phyloP scores from a whole-genome alignment of 2,888 invertebrate species.

The Didymodactylos carnosus region DNA sequence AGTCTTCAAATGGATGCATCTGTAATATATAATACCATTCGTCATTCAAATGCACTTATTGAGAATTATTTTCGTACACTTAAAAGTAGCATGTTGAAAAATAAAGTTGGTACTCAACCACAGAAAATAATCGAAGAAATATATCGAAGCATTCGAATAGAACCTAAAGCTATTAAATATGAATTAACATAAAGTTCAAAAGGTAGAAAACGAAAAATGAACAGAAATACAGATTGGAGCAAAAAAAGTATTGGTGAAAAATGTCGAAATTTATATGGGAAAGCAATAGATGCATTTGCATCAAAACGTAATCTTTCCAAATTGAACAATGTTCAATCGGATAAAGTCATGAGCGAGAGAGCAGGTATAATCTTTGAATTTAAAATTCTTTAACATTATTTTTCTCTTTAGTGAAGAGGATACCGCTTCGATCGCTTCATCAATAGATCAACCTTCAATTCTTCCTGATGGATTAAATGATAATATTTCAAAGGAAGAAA shows the following conservation, averaged over 20 bases:
- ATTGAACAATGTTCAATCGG: not conserved
- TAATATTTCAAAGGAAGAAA: not conserved
- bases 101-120: not conserved
- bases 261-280: not conserved
- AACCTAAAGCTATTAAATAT: not conserved
- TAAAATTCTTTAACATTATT: not conserved
- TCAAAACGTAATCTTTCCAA: not conserved
- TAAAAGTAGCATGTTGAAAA: not conserved
- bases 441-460: not conserved
- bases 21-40: not conserved
- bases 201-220: not conserved
- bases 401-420: not conserved
- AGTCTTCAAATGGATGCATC: not conserved
- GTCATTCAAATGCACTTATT: not conserved
- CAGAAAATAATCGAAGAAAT: not conserved
- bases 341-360: not conserved
- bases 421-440: not conserved
- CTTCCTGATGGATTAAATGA: not conserved
- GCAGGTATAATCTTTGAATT: not conserved
- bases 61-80: not conserved
- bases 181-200: not conserved
- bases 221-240: not conserved
- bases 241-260: not conserved
- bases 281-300: not conserved
- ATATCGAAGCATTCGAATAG: not conserved